Base-by-base conservation (phyloP, 2,113 vertebrate species). In the Phaethon lepturus region DNA sequence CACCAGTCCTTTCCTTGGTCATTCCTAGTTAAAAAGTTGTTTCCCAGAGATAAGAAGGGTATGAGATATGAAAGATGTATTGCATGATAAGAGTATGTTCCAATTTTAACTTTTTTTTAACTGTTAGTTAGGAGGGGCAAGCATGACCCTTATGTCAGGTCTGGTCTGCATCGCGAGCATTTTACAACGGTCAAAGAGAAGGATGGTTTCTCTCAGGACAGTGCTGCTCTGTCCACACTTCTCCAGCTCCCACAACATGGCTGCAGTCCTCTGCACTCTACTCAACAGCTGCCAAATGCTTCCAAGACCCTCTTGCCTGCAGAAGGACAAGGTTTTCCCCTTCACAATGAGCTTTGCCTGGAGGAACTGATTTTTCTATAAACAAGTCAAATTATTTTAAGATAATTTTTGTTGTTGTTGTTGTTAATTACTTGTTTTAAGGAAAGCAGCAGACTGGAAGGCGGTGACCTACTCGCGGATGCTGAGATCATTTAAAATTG, bases 401-500 rank as follows among this genome's bases (percentile, higher is more conserved):
- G 42, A 2, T 50, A 3, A 35, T 67, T 45, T 11, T 55, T 40
- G 4, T 53, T 55, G 6, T 72, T 56, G 45, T 89, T 89, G 64
- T 44, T 85, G 28, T 53, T 73, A 49, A 55, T 71, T 93, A 22
- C 9, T 78, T 82, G 31, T 47, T 95, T 88, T 68, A 67, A 95
- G n/a, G 44, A 94, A 84, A 29, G 33, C 64, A 73, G 45, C 13
- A 71, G 40, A 81, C 12, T 80, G 17, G 67, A 83, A 95, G 58
- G 17, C 1, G 0, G 23, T 76, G 62, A 86, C 49, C 24, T 58
- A 38, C 19, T 72, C 13, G 1, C 0, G 11, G 82, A 26, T 50
- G 13, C 31, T 79, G 86, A 50, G 28, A 87, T 84, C 42, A 64
- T 63, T 86, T 68, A 19, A 64, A 86, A 23, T 26, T 28, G 38